Base-by-base conservation (phyloP, 30 jellyfish, hydroid and myxozoan genomes). In the Cassiopea xamachana region DNA sequence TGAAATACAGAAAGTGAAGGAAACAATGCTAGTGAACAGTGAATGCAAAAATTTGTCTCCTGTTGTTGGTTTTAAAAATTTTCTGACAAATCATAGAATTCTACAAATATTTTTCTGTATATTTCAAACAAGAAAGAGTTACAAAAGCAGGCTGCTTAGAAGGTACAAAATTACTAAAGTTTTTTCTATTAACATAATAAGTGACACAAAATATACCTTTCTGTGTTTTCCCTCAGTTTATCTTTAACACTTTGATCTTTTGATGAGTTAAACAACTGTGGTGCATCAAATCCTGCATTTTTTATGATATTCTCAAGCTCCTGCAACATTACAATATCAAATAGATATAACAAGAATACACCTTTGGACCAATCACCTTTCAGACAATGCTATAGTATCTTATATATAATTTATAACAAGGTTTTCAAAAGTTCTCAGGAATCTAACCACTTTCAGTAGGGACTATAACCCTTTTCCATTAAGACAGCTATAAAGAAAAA, bases 211-310 rank as follows among this genome's bases (percentile, higher is more conserved):
- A 74, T 50, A 69, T 61, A 95, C 99, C 97, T 68, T 73, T 91
- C 89, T n/a, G 99, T 95, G 80, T 95, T 95, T 47, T 84, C 92
- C 90, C 87, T 86, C 55, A 95, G 92, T 72, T 88, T 86, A 43
- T 81, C 89, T 75, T 92, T 92, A 81, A 91, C 90, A 15, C 72
- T 86, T 70, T 82, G 93, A 7, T 81, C 44, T 64, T 78, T 62
- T 10, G 98, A 92, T 27, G 85, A 80, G 60, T 79, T 77, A 68
- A 95, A 69, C 39, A 91, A 51, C 90, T 79, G 80, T 39, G 77
- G 81, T 1, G 98, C 89, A 83, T 91, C 90, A 77, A 73, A 95
- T 27, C 99, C 99, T 13, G 90, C 87, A 7, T 74, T 45, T 48
- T 49, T 45, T 60, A 95, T 70, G 10, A 95, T 83, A 8, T 83